Base-by-base conservation (phyloP, 2,888 invertebrate genomes). In the Thumatha senex region DNA sequence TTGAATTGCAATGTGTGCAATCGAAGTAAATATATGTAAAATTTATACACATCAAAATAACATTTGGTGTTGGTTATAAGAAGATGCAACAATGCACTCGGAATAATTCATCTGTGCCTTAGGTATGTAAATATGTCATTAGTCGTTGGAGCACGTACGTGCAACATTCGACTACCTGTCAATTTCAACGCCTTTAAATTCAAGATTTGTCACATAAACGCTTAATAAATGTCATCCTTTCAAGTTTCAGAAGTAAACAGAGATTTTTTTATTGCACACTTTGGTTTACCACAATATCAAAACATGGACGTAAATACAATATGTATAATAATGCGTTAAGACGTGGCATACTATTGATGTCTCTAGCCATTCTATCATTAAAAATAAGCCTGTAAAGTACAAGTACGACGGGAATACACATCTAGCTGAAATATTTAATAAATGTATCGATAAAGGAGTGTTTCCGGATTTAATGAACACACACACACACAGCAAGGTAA, bases 151-250 rank as follows among this genome's bases (percentile, higher is more conserved):
- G 42, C 44, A 44, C 53, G 48, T 53, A 39, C 63, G 69, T 70
- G 69, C 70, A 73, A 65, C 66, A 57, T 61, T 65, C 53, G 62
- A 70, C 65, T 61, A 67, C 61, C 57, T 70, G 67, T 66, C 68
- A 72, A 62, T 70, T 70, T 46, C 54, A 59, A 63, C 65, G 65
- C 61, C n/a, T 72, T 72, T 62, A 63, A 56, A 68, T 72, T 67
- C 62, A 64, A 59, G 48, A 61, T 54, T 63, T 59, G 67, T 69
- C 62, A 59, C 53, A 48, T 40, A 48, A 45, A 46, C 58, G 55
- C 62, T 72, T 71, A 57, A 60, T 75, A 66, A 70, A 68, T 62
- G 77, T 58, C 68, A 54, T 54, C 46, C 31, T 51, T 30, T 46
- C 35, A 46, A 40, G 34, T 39, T 39, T 35, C 41, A 51, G 43